Base-by-base conservation (phyloP, 1,140 invertebrate species). In the Panagrolaimus sp. region DNA sequence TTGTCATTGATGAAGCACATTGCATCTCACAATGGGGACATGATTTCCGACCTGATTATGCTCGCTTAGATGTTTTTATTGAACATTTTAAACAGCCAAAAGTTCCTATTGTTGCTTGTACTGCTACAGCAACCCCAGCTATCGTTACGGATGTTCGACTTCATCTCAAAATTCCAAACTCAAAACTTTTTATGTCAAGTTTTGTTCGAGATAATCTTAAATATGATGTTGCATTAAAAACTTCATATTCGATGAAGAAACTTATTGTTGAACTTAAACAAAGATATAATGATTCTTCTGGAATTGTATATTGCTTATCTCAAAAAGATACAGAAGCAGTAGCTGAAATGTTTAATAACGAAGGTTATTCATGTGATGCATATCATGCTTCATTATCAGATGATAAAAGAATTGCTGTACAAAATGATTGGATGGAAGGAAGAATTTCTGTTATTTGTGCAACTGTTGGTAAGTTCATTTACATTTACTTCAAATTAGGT, bases 41-140 rank as follows among this genome's bases (percentile, higher is more conserved):
- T 83, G 97, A 98, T 85, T 98, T 98, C 83, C 87, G 96, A 66
- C 93, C 95, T 1, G 93, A 92, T 45, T 98, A 98, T 84, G 85
- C 31, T 92, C 91, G 84, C 88, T 48, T 47, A n/a, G 72, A 43
- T 31, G 72, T 31, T 63, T 61, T 38, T 42, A 27, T 47, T 90
- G 89, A 83, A 87, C 87, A 51, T 84, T 67, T 42, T 23, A 63
- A 44, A 16, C 48, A 68, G 1, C 44, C 46, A 20, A 13, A 14
- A n/a, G 86, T 90, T 48, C 89, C 89, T 9, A 86, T 90, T 64
- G 83, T 91, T 75, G 89, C 90, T 25, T 81, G 91, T 11, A 91
- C 90, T 27, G 90, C 90, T 2, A 91, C 90, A 31, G 92, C 92
- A 11, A 90, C 91, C 65, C 86, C 87, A 70, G 88, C 89, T 76